Evolutionary conservation across 2,113 vertebrate species (phyloP).

Genomic region (Perca schrenkii): DNA sequence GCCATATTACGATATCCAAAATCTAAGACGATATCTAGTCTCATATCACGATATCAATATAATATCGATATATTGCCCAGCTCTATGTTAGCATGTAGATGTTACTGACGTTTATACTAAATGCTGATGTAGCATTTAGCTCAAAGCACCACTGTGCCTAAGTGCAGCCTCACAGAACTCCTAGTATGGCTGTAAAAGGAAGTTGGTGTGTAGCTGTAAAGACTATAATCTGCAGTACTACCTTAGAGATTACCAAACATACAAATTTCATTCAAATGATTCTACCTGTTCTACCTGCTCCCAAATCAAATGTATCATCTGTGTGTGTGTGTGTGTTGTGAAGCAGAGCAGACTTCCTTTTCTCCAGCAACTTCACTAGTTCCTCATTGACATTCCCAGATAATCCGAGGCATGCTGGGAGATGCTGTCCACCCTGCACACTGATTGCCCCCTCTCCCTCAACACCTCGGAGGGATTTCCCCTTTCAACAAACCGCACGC

Average conservation of each 20-base stretch:
- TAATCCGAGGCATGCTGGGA: slow-evolving; percentile 17
- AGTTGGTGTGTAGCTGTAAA: background rate
- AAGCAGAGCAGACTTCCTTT: background rate
- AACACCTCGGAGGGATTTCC: slow-evolving; percentile 17
- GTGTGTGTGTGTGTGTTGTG: background rate
- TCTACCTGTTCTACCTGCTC: slow-evolving; percentile 25
- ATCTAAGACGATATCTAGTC: no score
- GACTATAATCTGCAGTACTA: background rate
- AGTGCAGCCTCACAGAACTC: no score
- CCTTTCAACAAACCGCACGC: slow-evolving; percentile 28
- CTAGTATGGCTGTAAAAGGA: no score
- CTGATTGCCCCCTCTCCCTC: background rate
- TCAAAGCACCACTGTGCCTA: no score
- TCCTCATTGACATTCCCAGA: background rate
- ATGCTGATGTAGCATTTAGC: no score
- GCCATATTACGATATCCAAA: no score
- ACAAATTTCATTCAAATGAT: slow-evolving; percentile 51
- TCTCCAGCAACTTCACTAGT: background rate
- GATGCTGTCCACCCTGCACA: background rate
- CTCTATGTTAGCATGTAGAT: no score
- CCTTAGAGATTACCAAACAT: slow-evolving; percentile 13
- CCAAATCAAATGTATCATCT: background rate
- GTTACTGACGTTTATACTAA: no score
- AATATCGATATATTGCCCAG: no score
- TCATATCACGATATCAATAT: no score